phyloP scores from a whole-genome alignment of 2,113 vertebrate genomes.

The Mixornis gularis region DNA sequence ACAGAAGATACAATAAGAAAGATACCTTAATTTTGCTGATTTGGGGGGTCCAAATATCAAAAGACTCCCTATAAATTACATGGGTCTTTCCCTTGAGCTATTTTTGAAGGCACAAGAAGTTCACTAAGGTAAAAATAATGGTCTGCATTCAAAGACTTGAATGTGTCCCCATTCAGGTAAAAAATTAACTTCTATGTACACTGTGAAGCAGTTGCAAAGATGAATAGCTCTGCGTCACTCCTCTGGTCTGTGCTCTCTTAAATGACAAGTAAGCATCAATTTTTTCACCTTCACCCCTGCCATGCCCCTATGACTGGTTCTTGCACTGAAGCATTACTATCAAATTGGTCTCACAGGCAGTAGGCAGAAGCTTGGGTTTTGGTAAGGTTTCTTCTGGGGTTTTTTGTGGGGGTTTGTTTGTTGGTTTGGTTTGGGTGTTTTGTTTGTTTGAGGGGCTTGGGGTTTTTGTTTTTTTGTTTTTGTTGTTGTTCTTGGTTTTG shows the following conservation, averaged over 20 bases:
- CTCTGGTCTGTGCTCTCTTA: neutral
- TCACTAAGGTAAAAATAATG: neutral
- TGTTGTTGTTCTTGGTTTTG: neutral
- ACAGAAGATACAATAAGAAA: neutral
- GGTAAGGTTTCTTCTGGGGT: neutral
- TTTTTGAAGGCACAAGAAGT: neutral
- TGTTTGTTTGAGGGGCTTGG: neutral
- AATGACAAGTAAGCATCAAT: neutral
- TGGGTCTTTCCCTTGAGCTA: neutral
- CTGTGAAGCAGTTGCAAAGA: neutral
- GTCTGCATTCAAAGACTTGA: neutral
- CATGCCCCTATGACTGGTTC: fast-evolving
- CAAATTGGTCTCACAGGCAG: neutral
- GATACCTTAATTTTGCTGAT: neutral
- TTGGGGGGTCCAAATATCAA: neutral
- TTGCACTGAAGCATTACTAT: neutral
- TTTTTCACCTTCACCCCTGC: neutral
- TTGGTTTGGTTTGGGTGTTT: neutral
- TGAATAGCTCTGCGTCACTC: neutral
- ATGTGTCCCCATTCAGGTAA: neutral
- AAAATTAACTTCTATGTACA: neutral
- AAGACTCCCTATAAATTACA: neutral
- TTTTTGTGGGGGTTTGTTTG: neutral
- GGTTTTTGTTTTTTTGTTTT: neutral
- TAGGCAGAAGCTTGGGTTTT: neutral